Evolutionary conservation across 2,888 invertebrate genomes (phyloP).

Genomic region (Caradrina kadenii): DNA sequence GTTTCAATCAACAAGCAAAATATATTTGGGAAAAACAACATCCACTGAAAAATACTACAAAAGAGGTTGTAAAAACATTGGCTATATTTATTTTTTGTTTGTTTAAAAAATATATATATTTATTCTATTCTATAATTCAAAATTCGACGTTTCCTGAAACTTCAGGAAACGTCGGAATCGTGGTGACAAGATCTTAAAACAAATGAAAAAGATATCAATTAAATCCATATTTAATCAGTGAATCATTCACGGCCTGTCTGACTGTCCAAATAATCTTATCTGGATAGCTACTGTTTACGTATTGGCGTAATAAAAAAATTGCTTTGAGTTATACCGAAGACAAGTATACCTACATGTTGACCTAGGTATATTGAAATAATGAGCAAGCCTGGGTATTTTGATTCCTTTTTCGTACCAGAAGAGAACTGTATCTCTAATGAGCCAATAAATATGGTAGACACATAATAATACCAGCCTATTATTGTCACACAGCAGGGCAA

Average conservation of each 20-base stretch:
- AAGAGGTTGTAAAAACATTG: too few species aligned
- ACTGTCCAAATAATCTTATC: slow-evolving; percentile 19
- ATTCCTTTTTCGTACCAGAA: not conserved
- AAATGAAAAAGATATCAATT: not conserved
- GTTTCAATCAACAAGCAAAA: too few species aligned
- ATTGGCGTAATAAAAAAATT: not conserved
- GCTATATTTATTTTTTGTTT: too few species aligned
- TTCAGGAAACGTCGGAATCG: not conserved
- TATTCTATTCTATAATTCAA: not conserved
- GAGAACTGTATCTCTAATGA: not conserved
- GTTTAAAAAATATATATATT: too few species aligned
- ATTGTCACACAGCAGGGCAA: too few species aligned
- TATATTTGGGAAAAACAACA: too few species aligned
- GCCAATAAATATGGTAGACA: not conserved
- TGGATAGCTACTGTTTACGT: slow-evolving; percentile 7
- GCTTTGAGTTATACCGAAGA: not conserved
- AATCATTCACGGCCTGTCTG: slow-evolving; percentile 1
- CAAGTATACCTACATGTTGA: too few species aligned
- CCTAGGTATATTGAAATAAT: not conserved
- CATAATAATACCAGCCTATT: too few species aligned
- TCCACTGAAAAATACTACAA: too few species aligned
- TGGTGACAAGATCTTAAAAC: not conserved
- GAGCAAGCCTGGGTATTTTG: not conserved
- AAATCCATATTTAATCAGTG: not conserved
- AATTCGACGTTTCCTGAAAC: too few species aligned